Evolutionary conservation across 2,888 invertebrate genomes (phyloP).

Genomic region (Megastigmus dorsalis): DNA sequence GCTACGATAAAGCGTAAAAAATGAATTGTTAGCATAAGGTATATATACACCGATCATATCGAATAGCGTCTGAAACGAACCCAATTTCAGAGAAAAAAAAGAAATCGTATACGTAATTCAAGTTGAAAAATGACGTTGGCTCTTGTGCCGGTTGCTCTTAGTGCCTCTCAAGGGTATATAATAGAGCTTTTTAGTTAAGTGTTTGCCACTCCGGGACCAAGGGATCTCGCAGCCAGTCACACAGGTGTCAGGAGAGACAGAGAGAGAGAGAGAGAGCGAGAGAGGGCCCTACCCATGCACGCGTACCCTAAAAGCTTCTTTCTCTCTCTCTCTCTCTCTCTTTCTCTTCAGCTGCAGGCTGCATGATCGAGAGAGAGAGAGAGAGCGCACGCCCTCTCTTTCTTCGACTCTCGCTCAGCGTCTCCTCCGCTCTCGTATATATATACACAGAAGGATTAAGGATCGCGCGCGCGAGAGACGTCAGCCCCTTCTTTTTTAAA

Average conservation of each 20-base stretch:
- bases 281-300: constrained; percentile 57
- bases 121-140: constrained; percentile 32
- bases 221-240: constrained; percentile 32
- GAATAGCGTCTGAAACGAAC: too few relatives aligned
- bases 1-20: too few relatives aligned
- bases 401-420: not conserved
- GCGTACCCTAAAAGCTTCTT: constrained; percentile 55
- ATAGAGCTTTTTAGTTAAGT: constrained; percentile 69
- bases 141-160: not conserved
- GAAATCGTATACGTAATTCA: not conserved
- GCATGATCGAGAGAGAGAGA: not conserved
- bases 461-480: constrained; percentile 58
- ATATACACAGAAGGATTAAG: constrained; percentile 61
- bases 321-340: constrained; percentile 39
- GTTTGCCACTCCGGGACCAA: constrained; percentile 63
- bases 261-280: constrained; percentile 34
- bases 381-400: too few relatives aligned
- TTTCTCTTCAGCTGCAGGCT: too few relatives aligned
- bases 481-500: constrained; percentile 56
- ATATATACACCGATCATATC: too few relatives aligned
- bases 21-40: too few relatives aligned
- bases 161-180: constrained; percentile 56
- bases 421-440: not conserved
- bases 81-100: too few relatives aligned
- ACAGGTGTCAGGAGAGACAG: constrained; percentile 62